Evolutionary conservation across 1,140 invertebrate genomes (phyloP), one percentile per base, ranked within the genome.

Genomic region (Asbolus verrucosus): DNA sequence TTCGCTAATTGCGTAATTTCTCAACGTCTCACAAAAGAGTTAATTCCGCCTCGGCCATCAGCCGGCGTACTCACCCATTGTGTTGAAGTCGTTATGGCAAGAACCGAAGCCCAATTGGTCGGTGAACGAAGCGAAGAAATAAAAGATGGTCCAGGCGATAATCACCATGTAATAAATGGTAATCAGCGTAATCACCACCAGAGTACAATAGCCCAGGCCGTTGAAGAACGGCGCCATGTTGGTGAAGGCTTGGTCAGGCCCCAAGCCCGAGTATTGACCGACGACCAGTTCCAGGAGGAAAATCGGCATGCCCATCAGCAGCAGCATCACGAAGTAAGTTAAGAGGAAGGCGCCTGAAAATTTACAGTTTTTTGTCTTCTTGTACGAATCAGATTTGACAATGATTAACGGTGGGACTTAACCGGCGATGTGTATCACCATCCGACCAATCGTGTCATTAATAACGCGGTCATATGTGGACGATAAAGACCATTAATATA

Each of bases 131-230:
- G 87, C 84, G 62, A 91, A 87, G 0, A 91, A 87, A 76, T 94
- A 94, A 77, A 90, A 92, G 18, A 93, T 75, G 0, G 89, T 89
- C 92, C 92, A 94, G 0, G 91, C 86, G 0, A 94, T 87, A 39
- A 95, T 91, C 3, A 94, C 86, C 85, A 93, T 93, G 79, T 94
- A 95, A 77, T 94, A 95, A 4, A 93, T 87, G 41, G 91, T 92
- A 18, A 95, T 86, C 73, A 93, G 85, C 16, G 86, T 86, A 0
- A 94, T 93, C 61, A 95, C 91, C 6, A 94, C 86, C 9, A 91
- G 80, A 3, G 87, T 89, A 54, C 87, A 90, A 60, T 90, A 87
- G 5, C 90, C 91, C 0, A 91, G 78, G 0, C 88, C 89, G 67
- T 82, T 84, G 76, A 90, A 89, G 41, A 87, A 84, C 1, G 89